Conservation (phyloP, 2,797 vertebrate genomes). For the Peromyscus melanophrys region DNA sequence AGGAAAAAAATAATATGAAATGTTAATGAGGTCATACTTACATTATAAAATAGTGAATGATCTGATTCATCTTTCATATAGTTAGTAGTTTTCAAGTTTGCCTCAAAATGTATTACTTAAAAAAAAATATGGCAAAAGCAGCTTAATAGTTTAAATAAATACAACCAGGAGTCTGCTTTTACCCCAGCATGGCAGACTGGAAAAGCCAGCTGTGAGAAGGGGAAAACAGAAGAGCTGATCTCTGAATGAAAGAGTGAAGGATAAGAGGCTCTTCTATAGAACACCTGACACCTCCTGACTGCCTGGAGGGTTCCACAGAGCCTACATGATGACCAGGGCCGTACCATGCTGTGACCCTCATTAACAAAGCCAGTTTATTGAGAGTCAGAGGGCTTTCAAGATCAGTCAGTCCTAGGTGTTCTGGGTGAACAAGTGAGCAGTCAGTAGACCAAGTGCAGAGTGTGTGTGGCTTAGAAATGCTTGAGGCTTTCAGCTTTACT, state of each 20-base stretch:
- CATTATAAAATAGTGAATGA: not conserved
- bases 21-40: not conserved
- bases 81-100: not conserved
- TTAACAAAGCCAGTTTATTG: not conserved
- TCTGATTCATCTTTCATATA: not conserved
- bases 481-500: not conserved
- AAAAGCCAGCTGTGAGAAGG: not conserved
- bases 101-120: not conserved
- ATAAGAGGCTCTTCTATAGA: not conserved
- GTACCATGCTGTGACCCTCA: not conserved
- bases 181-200: not conserved
- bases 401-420: not conserved
- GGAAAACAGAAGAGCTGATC: not conserved
- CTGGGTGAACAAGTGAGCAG: not conserved
- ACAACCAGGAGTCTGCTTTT: not conserved
- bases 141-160: not conserved
- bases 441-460: not conserved
- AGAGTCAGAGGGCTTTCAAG: not conserved
- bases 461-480: not conserved
- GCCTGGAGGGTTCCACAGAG: not conserved
- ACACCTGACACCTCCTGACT: not conserved
- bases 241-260: not conserved
- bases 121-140: conserved; percentile 14
- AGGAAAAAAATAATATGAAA: not conserved
- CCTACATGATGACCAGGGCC: not conserved